phyloP scores from a whole-genome alignment of 2,113 vertebrate genomes.

The Acanthisitta chloris region DNA sequence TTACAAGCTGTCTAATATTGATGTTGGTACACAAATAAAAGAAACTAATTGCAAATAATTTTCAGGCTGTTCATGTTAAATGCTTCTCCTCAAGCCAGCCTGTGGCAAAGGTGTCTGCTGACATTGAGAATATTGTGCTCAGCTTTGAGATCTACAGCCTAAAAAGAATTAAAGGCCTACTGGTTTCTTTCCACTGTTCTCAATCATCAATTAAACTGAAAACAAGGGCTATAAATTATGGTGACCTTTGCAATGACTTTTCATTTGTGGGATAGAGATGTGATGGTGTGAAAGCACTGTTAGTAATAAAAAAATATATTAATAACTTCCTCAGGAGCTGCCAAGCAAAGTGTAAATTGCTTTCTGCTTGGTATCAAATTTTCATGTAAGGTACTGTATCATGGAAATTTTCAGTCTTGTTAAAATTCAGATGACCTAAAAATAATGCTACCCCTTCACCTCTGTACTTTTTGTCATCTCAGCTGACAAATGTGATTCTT shows the following conservation, averaged over 20 bases:
- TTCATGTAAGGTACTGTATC: background rate
- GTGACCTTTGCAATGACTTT: conserved; percentile 44
- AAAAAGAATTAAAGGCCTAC: background rate
- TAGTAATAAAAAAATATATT: conserved; percentile 44
- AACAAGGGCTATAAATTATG: conserved; percentile 6
- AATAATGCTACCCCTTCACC: conserved; percentile 7
- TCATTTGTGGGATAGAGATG: conserved; percentile 6
- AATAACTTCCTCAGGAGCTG: background rate
- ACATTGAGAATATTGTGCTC: background rate
- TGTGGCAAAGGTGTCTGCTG: background rate
- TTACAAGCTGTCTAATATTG: background rate
- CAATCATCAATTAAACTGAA: conserved; percentile 38
- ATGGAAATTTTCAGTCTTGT: conserved; percentile 22
- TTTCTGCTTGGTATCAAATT: conserved; percentile 45
- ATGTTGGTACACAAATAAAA: background rate
- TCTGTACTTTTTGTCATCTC: background rate
- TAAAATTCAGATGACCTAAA: conserved; percentile 28
- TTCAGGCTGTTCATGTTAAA: background rate
- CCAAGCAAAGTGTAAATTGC: conserved; percentile 54
- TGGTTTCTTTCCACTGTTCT: conserved; percentile 14
- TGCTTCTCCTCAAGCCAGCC: background rate
- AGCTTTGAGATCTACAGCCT: background rate
- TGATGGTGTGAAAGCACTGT: conserved; percentile 9
- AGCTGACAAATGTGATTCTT: background rate
- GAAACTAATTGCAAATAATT: background rate